A percentile compares a stretch with the other conserved stretches of the same genome.
Conservation (phyloP, 2,797 vertebrate genomes). For the Microctenopoma stevenorrisi region DNA sequence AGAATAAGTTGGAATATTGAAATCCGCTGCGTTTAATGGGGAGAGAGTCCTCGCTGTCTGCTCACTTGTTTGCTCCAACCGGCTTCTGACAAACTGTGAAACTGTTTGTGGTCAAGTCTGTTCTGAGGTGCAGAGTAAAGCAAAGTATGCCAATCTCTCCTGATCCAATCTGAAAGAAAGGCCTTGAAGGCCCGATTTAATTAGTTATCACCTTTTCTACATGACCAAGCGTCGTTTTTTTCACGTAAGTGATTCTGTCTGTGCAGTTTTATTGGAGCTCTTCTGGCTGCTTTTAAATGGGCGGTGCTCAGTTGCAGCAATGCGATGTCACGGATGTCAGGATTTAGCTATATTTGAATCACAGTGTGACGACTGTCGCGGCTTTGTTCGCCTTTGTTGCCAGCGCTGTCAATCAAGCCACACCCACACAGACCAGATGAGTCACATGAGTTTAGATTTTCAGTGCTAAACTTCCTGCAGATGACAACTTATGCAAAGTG, state of each 20-base stretch:
- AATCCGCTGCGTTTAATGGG: constrained; percentile 52
- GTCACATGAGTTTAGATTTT: not conserved
- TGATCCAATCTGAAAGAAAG: constrained; percentile 23
- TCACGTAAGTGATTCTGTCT: not conserved
- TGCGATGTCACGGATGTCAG: not conserved
- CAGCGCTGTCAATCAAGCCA: constrained; percentile 10
- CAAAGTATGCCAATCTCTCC: constrained; percentile 8
- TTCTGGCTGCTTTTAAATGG: not conserved
- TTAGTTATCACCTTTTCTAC: constrained; percentile 2
- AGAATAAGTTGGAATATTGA: constrained; percentile 46
- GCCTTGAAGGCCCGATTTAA: not conserved
- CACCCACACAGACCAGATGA: constrained; percentile 4
- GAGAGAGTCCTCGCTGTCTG: constrained; percentile 15
- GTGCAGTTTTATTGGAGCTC: constrained; percentile 6
- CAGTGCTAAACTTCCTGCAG: not conserved
- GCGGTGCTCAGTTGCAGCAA: constrained; percentile 2
- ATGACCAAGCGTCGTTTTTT: constrained; percentile 3
- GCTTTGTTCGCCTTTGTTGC: not conserved
- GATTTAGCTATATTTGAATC: constrained; percentile 2
- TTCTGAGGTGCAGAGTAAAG: not conserved
- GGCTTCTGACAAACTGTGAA: not conserved
- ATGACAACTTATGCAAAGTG: not conserved
- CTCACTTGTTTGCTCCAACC: constrained; percentile 12
- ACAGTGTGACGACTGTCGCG: not conserved
- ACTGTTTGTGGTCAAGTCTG: not conserved